Conservation (phyloP, 2,888 invertebrate species). For the Sphinx pinastri region DNA sequence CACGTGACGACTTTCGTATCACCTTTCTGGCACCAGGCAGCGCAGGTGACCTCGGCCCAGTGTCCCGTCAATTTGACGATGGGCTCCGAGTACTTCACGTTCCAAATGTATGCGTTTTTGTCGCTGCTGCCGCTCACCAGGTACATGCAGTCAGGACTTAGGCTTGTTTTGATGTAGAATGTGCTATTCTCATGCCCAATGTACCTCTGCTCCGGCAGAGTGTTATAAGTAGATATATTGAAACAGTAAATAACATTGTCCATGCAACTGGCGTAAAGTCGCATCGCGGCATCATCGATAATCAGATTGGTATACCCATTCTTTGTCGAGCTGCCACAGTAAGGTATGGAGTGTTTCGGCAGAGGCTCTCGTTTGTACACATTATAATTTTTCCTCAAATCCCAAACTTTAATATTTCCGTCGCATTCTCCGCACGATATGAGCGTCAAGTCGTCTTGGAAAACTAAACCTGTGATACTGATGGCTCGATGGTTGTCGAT, state of each 20-base stretch:
- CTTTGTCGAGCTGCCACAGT: constrained; percentile 87
- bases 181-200: constrained; percentile 90
- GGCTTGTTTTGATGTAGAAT: constrained; percentile 92
- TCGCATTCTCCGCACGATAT: constrained; percentile 95
- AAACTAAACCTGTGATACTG: constrained; percentile 92
- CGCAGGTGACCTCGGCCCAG: constrained; percentile 93
- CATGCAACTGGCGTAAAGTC: constrained; percentile 93
- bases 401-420: constrained; percentile 94
- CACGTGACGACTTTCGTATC: constrained; percentile 89
- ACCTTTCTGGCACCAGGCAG: constrained; percentile 88
- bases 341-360: constrained; percentile 89
- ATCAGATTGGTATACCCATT: constrained; percentile 91
- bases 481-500: constrained; percentile 83
- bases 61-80: constrained; percentile 90
- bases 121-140: constrained; percentile 95
- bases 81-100: constrained; percentile 85
- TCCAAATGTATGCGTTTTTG: constrained; percentile 94
- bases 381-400: constrained; percentile 91
- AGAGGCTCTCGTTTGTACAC: constrained; percentile 87
- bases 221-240: constrained; percentile 88
- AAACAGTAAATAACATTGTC: constrained; percentile 94
- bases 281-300: constrained; percentile 87
- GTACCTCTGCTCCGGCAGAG: constrained; percentile 86
- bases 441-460: constrained; percentile 90
- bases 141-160: constrained; percentile 92